Base-by-base conservation (phyloP, 2,888 invertebrate species). In the Dendrolimus houi region DNA sequence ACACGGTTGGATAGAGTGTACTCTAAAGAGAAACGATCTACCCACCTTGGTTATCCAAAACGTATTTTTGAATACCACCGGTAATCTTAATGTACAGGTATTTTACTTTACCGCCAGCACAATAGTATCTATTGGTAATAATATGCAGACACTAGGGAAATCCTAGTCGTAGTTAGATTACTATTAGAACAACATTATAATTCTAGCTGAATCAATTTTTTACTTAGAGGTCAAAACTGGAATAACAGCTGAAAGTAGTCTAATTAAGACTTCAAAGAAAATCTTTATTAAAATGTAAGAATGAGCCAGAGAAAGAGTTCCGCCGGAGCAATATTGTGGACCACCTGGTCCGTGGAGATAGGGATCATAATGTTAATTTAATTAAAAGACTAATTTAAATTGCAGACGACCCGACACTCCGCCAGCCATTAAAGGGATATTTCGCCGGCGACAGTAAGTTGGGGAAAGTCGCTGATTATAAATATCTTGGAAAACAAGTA, bases 331-430 rank as follows among this genome's bases (percentile, higher is more conserved):
- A 87, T 87, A 85, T 81, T 77, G 80, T 73, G 78, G 78, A 81
- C 87, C 88, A 89, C 88, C 88, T 88, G 88, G 83, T 83, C 76
- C 81, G 70, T 66, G 62, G 75, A 85, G 88, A 89, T 89, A 85
- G 85, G 86, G 85, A 89, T 89, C 87, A 87, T 90, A 88, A 90
- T 88, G 89, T 87, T 89, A 89, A 90, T 90, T 89, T 90, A 90
- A 89, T 90, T 90, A 89, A 89, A 88, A 87, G 88, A 87, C 89
- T 90, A 90, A 90, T 90, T 89, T 90, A 88, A 90, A 89, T 89
- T 89, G 89, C 87, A 89, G 89, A 90, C 83, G 87, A 87, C 85
- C 87, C 89, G 80, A 86, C 88, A 85, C 88, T 83, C 85, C 76
- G 78, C 69, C 83, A 77, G 72, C 87, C 87, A 88, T 90, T 90